phyloP scores from a whole-genome alignment of 2,888 invertebrate species.

The Liopterus haemorrhoidalis region DNA sequence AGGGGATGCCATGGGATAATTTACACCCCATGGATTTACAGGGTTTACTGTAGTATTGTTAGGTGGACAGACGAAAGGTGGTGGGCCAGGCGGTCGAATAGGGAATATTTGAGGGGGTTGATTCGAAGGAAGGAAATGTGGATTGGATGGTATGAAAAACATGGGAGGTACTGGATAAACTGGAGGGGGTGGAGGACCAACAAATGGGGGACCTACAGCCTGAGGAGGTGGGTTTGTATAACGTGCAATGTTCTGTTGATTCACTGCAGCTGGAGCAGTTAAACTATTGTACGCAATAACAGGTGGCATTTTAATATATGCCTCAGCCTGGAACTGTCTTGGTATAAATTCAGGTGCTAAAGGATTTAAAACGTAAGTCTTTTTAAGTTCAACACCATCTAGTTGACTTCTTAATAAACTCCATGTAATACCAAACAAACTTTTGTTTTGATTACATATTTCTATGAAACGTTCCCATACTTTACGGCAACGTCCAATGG shows the following conservation, averaged over 20 bases:
- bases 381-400: slow-evolving; percentile 68
- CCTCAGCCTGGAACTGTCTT: slow-evolving; percentile 49
- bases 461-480: slow-evolving; percentile 75
- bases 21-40: slow-evolving; percentile 33
- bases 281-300: slow-evolving; percentile 19
- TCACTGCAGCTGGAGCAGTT: slow-evolving; percentile 24
- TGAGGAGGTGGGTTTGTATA: slow-evolving; percentile 27
- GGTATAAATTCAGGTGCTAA: slow-evolving; percentile 76
- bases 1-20: slow-evolving; percentile 32
- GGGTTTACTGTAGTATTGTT: slow-evolving; percentile 25
- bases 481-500: slow-evolving; percentile 72
- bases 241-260: slow-evolving; percentile 22
- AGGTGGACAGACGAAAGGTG: slow-evolving; percentile 24
- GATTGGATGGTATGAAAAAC: slow-evolving; percentile 26
- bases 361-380: slow-evolving; percentile 73
- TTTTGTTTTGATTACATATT: slow-evolving; percentile 63
- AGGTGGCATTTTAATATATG: slow-evolving; percentile 43
- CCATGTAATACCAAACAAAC: slow-evolving; percentile 69
- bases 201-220: slow-evolving; percentile 27
- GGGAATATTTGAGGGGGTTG: slow-evolving; percentile 21
- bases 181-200: slow-evolving; percentile 25
- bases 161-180: slow-evolving; percentile 25
- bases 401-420: slow-evolving; percentile 59
- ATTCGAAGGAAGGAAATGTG: slow-evolving; percentile 17
- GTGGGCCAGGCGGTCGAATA: slow-evolving; percentile 26